Base-by-base conservation (phyloP, 2,113 vertebrate genomes). In the Chinchilla lanigera region DNA sequence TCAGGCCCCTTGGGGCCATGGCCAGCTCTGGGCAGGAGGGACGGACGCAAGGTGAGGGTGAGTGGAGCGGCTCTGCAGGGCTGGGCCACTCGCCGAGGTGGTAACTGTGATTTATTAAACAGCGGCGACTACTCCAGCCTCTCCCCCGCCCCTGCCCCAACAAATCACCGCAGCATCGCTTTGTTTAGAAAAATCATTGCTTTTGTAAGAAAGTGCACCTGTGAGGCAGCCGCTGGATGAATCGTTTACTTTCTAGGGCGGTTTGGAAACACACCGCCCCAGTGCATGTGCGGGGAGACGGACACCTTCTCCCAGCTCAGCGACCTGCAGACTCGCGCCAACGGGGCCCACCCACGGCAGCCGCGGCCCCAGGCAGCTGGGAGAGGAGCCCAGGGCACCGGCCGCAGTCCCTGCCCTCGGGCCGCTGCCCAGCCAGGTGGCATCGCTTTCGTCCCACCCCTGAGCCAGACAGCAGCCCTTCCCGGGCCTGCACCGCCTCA, bases 101-200 rank as follows among this genome's bases (percentile, higher is more conserved):
- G 80, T 58, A 80, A 97, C 90, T 94, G 92, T 61, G 87, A 96
- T 82, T 35, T 71, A 97, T 96, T 90, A 94, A 90, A 90, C 96
- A 95, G 93, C 0, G 0, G n/a, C 85, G 82, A 78, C 93, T 84
- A 67, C 47, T 22, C 81, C 26, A 69, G 54, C 56, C 88, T 24
- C 77, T 93, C 84, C 33, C 1, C 71, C 8, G 8, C 24, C 58
- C 58, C 4, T 9, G 73, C 89, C 61, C 89, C 7, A 17, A 82
- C 92, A 71, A 89, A 71, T 26, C 87, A 47, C 0, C 16, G 38
- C 83, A 69, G 71, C 93, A 33, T 63, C n/a, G n/a, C 93, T 86
- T 56, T 91, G 58, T 82, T 93, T 92, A 83, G 82, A 85, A 94
- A 97, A 96, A 96, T 71, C 77, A 65, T 71, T 78, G 77, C 19